Percentiles rank a stretch among this genome's conserved stretches.
phyloP scores from a whole-genome alignment of 2,888 invertebrate genomes.

The Melanophora roralis region DNA sequence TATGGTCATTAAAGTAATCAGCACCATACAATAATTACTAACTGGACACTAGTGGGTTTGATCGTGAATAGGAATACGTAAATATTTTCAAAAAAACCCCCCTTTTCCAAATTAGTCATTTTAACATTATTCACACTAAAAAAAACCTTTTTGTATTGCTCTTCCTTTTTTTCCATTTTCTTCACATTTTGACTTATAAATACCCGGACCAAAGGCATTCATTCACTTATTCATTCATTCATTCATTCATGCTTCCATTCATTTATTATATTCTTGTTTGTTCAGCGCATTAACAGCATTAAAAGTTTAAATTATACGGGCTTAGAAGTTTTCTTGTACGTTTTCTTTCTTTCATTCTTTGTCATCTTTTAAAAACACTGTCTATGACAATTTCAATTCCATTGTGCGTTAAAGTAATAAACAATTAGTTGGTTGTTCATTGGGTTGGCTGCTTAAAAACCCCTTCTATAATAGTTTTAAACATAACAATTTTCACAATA shows the following conservation, averaged over 20 bases:
- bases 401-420: slow-evolving; percentile 34
- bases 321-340: background rate
- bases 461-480: slow-evolving; percentile 24
- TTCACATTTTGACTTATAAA: background rate
- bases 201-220: slow-evolving; percentile 3
- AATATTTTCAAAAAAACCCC: background rate
- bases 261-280: background rate
- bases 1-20: background rate
- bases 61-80: slow-evolving; percentile 39
- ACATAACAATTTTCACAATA: background rate
- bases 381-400: background rate
- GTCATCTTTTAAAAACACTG: slow-evolving; percentile 1
- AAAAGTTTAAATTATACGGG: slow-evolving; percentile 39
- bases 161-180: background rate
- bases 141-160: slow-evolving; percentile 15
- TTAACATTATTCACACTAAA: slow-evolving; percentile 15
- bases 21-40: background rate
- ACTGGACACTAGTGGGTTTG: background rate
- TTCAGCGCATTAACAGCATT: background rate
- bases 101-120: background rate
- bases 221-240: background rate
- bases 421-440: background rate
- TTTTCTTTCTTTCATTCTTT: background rate
- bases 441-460: background rate
- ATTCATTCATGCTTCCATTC: background rate